Conservation (phyloP, 64 coral and sea anemone genomes). For the Pocillopora verrucosa region DNA sequence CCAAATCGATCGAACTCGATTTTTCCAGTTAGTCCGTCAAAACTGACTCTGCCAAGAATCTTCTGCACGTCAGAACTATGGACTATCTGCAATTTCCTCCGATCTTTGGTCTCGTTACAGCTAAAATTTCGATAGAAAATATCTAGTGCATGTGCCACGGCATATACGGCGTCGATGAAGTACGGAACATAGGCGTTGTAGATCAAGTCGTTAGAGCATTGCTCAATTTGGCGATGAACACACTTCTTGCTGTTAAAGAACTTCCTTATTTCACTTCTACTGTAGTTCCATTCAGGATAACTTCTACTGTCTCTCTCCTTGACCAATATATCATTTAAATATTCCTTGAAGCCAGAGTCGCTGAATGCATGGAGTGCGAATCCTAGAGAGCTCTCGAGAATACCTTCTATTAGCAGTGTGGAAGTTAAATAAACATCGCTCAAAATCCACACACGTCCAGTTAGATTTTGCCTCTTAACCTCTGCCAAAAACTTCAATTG, state of each 20-base stretch:
- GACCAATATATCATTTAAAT: neutral
- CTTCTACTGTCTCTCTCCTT: neutral
- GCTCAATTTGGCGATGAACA: neutral
- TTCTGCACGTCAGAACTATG: neutral
- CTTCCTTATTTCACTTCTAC: slow-evolving; percentile 8
- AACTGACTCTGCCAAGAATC: slow-evolving; percentile 8
- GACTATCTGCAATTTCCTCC: neutral
- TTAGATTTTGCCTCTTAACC: neutral
- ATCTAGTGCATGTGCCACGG: slow-evolving; percentile 62
- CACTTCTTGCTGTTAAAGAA: neutral
- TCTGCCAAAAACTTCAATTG: slow-evolving; percentile 1
- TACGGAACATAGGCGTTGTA: slow-evolving; percentile 36
- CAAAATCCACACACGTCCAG: neutral
- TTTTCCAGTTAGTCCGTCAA: slow-evolving; percentile 34
- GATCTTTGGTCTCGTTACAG: neutral
- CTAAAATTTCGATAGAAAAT: slow-evolving; percentile 10
- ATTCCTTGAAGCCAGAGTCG: neutral
- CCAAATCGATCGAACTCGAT: slow-evolving; percentile 29
- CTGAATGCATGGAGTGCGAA: neutral
- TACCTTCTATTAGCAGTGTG: neutral
- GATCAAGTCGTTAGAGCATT: neutral
- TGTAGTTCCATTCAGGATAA: slow-evolving; percentile 25
- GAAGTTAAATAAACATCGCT: neutral
- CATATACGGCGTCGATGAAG: slow-evolving; percentile 65
- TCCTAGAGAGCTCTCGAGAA: slow-evolving; percentile 4